phyloP scores from a whole-genome alignment of 2,888 invertebrate genomes.

The Acrobasis repandana region DNA sequence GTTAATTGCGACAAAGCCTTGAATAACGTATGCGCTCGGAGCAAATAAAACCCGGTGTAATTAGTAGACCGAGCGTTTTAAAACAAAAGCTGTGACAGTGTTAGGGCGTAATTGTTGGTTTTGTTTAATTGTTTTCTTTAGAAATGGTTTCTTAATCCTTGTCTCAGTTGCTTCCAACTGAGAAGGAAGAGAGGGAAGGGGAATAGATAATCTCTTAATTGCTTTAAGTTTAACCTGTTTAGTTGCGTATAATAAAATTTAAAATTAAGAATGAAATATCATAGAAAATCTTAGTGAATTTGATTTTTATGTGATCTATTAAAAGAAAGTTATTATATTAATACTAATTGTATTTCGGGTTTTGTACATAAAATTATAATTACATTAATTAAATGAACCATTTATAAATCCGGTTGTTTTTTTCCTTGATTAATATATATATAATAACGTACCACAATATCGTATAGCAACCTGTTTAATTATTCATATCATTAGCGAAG shows the following conservation, averaged over 20 bases:
- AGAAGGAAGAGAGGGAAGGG: not conserved
- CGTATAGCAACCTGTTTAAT: slow-evolving; percentile 64
- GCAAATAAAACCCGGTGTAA: slow-evolving; percentile 43
- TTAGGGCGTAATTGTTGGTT: not conserved
- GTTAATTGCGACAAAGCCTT: slow-evolving; percentile 36
- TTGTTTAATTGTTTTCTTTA: not conserved
- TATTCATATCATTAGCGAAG: slow-evolving; percentile 80
- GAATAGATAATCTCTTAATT: too few species aligned
- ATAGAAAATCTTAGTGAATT: too few species aligned
- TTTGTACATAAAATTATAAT: too few species aligned
- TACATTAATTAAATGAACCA: too few species aligned
- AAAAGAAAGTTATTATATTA: too few species aligned
- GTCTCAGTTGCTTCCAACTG: not conserved
- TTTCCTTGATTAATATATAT: too few species aligned
- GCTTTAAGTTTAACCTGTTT: too few species aligned
- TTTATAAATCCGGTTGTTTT: too few species aligned
- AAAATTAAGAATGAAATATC: too few species aligned
- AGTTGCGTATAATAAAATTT: too few species aligned
- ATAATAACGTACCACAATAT: slow-evolving; percentile 11
- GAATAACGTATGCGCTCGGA: slow-evolving; percentile 36
- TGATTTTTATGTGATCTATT: too few species aligned
- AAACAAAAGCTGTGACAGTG: slow-evolving; percentile 39
- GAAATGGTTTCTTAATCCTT: not conserved
- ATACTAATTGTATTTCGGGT: too few species aligned
- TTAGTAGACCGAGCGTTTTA: slow-evolving; percentile 44